Evolutionary conservation across 2,888 invertebrate species (phyloP).

Genomic region (Punctoribates punctum): DNA sequence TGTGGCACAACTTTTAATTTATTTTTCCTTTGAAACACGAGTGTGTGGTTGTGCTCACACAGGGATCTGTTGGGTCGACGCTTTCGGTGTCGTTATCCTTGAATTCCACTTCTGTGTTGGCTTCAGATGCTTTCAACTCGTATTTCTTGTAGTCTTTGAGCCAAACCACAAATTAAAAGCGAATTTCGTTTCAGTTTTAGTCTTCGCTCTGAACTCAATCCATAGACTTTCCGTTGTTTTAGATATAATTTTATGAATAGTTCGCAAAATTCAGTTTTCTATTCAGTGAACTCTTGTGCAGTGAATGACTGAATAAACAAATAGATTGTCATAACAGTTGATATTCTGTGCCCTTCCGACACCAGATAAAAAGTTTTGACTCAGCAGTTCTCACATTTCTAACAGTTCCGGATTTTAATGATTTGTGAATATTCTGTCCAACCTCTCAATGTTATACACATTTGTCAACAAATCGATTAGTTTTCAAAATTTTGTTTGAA

Average conservation of each 20-base stretch:
- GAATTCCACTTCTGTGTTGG: constrained; percentile 8
- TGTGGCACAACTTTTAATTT: background rate
- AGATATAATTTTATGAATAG: background rate
- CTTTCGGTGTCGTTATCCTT: constrained; percentile 31
- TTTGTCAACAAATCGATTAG: background rate
- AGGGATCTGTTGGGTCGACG: constrained; percentile 13
- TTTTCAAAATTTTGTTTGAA: background rate
- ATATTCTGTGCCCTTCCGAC: background rate
- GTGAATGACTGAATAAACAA: constrained; percentile 11
- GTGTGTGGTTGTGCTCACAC: background rate
- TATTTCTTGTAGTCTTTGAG: background rate
- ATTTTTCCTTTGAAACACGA: background rate
- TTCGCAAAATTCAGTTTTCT: background rate
- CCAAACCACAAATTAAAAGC: background rate
- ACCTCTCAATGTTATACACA: background rate
- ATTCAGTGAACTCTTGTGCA: background rate
- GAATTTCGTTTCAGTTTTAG: background rate
- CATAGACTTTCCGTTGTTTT: background rate
- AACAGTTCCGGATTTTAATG: constrained; percentile 23
- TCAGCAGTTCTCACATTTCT: background rate
- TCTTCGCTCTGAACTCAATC: too few species aligned
- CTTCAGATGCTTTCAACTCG: background rate
- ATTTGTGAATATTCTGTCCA: constrained; percentile 10
- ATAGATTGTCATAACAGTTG: background rate
- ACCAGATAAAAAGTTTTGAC: background rate